Evolutionary conservation across 2,888 invertebrate species (phyloP).

Genomic region (Rotaria socialis): DNA sequence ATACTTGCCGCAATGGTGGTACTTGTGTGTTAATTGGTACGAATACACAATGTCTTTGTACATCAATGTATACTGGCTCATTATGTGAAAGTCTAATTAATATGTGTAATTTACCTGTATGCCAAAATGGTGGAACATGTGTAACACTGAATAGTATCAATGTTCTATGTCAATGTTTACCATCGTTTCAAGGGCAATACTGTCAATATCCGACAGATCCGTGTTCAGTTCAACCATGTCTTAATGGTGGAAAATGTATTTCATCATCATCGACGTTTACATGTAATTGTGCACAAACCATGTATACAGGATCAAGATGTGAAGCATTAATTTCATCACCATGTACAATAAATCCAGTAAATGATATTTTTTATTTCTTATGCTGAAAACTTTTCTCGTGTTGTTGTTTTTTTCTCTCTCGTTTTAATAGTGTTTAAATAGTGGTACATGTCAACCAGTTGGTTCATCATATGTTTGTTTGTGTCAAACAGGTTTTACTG

Average conservation of each 20-base stretch:
- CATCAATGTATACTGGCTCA: slow-evolving; percentile 37
- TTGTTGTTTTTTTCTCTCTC: background rate
- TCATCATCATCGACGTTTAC: slow-evolving; percentile 33
- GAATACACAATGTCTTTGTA: slow-evolving; percentile 36
- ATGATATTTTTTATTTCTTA: background rate
- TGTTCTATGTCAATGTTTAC: slow-evolving; percentile 40
- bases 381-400: background rate
- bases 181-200: slow-evolving; percentile 36
- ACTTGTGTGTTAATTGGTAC: slow-evolving; percentile 12
- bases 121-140: slow-evolving; percentile 68
- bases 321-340: slow-evolving; percentile 29
- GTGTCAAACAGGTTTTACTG: slow-evolving; percentile 41
- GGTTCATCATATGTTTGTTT: slow-evolving; percentile 33
- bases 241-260: slow-evolving; percentile 62
- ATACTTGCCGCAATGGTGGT: slow-evolving; percentile 40
- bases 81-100: slow-evolving; percentile 42
- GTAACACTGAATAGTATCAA: slow-evolving; percentile 60
- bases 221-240: slow-evolving; percentile 68
- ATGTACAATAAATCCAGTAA: slow-evolving; percentile 37
- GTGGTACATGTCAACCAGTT: slow-evolving; percentile 34
- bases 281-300: slow-evolving; percentile 41
- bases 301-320: slow-evolving; percentile 41
- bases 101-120: slow-evolving; percentile 56
- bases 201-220: slow-evolving; percentile 41
- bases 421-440: slow-evolving; percentile 39